A percentile compares a stretch with the other conserved stretches of the same genome.
Conservation (phyloP, 2,113 vertebrate genomes). For the Tichodroma muraria region DNA sequence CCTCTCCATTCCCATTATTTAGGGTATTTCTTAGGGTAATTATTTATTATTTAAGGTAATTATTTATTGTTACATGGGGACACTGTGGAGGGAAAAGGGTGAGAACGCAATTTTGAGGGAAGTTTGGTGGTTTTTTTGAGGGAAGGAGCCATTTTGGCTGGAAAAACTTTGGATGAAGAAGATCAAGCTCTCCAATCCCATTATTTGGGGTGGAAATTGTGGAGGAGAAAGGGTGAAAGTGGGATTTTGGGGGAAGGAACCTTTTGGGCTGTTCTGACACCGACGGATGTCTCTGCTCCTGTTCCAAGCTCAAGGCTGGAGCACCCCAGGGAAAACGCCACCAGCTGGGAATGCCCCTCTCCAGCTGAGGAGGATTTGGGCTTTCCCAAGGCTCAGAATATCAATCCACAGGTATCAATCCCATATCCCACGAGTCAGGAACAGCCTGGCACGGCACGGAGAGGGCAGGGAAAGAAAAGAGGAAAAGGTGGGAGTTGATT, state of each 20-base stretch:
- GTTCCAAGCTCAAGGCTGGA: neutral
- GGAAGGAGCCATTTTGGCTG: neutral
- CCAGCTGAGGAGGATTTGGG: neutral
- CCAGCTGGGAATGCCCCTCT: accelerated
- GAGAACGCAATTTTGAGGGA: neutral
- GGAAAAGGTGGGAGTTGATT: neutral
- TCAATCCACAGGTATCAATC: neutral
- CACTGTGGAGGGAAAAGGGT: neutral
- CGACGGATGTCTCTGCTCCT: accelerated
- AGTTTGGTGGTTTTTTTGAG: too few relatives aligned
- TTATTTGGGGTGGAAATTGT: neutral
- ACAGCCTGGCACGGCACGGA: accelerated
- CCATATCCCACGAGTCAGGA: neutral
- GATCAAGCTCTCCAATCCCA: neutral
- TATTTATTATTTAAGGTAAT: too few relatives aligned
- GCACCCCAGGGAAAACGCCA: accelerated
- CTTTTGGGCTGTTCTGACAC: neutral
- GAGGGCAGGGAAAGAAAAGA: neutral
- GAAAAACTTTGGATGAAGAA: neutral
- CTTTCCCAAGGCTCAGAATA: neutral
- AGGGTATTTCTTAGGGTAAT: too few relatives aligned
- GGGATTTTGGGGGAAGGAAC: neutral
- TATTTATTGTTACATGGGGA: too few relatives aligned
- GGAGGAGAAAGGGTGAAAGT: neutral
- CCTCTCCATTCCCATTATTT: neutral